These are phyloP conservation scores for Idaea aversata DNA, from an alignment of 2,888 invertebrate species.

Conservation along the genomic window DNA sequence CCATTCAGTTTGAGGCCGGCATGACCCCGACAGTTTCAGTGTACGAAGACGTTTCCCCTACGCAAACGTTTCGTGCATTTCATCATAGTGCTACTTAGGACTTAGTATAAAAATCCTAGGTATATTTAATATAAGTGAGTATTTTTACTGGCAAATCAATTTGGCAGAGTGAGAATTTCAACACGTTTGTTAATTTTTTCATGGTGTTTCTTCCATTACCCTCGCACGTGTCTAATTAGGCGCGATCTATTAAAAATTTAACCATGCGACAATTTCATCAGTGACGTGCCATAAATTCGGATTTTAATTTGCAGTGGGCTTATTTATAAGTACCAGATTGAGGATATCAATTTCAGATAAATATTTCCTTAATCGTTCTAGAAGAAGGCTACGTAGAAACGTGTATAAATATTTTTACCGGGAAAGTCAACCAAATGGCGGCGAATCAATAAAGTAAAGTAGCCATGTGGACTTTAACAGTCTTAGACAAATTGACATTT, in stretches of 20 bases:
- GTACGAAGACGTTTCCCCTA: slow-evolving; percentile 56
- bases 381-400: neutral
- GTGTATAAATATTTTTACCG: slow-evolving; percentile 33
- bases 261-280: slow-evolving; percentile 12
- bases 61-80: slow-evolving; percentile 41
- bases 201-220: slow-evolving; percentile 11
- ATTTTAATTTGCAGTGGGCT: neutral
- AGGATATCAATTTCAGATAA: neutral
- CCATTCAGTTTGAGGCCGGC: slow-evolving; percentile 53
- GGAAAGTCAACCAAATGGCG: slow-evolving; percentile 51
- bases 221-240: slow-evolving; percentile 34
- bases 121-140: slow-evolving; percentile 67
- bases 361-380: neutral
- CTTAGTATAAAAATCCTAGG: slow-evolving; percentile 57
- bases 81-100: slow-evolving; percentile 48
- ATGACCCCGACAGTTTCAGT: slow-evolving; percentile 66
- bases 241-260: slow-evolving; percentile 24
- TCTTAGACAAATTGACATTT: neutral
- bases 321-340: neutral
- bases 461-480: slow-evolving; percentile 42
- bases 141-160: slow-evolving; percentile 10
- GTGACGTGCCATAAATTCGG: neutral
- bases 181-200: slow-evolving; percentile 9
- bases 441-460: slow-evolving; percentile 56
- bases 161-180: slow-evolving; percentile 2